Evolutionary conservation across 2,797 vertebrate genomes (phyloP).

Genomic region (Enteromius fasciolatus): DNA sequence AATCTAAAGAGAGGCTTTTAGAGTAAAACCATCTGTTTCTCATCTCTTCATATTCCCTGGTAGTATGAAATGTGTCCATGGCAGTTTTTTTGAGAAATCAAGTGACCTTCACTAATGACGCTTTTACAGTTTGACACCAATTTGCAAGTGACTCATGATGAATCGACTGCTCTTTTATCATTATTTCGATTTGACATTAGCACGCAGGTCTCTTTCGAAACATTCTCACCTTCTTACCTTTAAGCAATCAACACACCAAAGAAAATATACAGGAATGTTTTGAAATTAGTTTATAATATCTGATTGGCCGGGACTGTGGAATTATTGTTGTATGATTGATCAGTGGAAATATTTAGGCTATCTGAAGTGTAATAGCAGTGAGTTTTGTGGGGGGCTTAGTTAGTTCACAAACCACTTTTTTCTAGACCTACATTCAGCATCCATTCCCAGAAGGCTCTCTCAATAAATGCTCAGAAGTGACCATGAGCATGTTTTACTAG

Average conservation of each 20-base stretch:
- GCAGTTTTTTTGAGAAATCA: neutral
- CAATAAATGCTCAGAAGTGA: slow-evolving; percentile 3
- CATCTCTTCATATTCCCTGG: neutral
- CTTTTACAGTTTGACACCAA: slow-evolving; percentile 27
- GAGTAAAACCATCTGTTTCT: neutral
- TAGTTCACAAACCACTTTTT: neutral
- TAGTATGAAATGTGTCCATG: neutral
- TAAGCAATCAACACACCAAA: neutral
- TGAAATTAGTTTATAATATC: slow-evolving; percentile 6
- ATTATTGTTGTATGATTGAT: neutral
- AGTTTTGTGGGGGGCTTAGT: neutral
- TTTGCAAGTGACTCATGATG: slow-evolving; percentile 16
- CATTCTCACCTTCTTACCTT: slow-evolving; percentile 19
- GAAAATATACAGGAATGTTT: neutral
- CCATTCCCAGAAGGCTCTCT: neutral
- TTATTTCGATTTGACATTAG: neutral
- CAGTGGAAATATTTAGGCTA: neutral
- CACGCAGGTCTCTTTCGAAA: slow-evolving; percentile 26
- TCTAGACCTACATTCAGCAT: neutral
- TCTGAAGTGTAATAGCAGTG: slow-evolving; percentile 10
- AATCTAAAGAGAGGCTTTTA: neutral
- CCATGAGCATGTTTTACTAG: slow-evolving; percentile 6
- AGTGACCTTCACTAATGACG: neutral
- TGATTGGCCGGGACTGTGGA: slow-evolving; percentile 11
- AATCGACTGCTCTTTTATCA: neutral